Evolutionary conservation across 2,888 invertebrate genomes (phyloP).

Genomic region (Apamea epomidion): DNA sequence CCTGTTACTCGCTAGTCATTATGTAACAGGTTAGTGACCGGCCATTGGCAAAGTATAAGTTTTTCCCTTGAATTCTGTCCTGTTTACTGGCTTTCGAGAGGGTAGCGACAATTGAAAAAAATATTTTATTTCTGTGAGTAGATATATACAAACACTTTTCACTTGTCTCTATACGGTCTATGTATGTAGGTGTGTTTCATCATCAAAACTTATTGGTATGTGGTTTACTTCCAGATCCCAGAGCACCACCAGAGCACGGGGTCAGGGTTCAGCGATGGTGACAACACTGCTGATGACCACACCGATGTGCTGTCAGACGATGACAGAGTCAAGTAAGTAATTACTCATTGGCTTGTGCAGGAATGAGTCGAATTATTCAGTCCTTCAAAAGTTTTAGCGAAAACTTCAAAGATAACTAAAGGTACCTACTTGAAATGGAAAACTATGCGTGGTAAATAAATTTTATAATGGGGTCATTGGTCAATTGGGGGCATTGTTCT

Average conservation of each 20-base stretch:
- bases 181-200: neutral
- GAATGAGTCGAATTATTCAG: no score
- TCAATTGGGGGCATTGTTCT: neutral
- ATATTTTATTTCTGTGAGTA: neutral
- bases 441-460: neutral
- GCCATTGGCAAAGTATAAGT: neutral
- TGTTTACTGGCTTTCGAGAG: neutral
- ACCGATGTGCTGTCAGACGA: constrained; percentile 83
- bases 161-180: neutral
- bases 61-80: neutral
- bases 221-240: constrained; percentile 80
- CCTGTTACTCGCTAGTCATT: constrained; percentile 2
- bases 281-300: constrained; percentile 83
- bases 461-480: neutral
- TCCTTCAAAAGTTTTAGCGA: neutral
- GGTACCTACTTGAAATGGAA: no score
- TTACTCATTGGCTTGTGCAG: neutral
- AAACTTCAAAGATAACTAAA: neutral
- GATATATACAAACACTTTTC: neutral
- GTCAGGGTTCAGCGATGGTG: constrained; percentile 87
- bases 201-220: neutral
- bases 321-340: constrained; percentile 83
- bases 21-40: constrained; percentile 12
- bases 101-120: no score
- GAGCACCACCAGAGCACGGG: constrained; percentile 87